These are phyloP conservation scores for Micronycteris hirsuta DNA, from an alignment of 2,113 vertebrate genomes.

Conservation along the genomic window DNA sequence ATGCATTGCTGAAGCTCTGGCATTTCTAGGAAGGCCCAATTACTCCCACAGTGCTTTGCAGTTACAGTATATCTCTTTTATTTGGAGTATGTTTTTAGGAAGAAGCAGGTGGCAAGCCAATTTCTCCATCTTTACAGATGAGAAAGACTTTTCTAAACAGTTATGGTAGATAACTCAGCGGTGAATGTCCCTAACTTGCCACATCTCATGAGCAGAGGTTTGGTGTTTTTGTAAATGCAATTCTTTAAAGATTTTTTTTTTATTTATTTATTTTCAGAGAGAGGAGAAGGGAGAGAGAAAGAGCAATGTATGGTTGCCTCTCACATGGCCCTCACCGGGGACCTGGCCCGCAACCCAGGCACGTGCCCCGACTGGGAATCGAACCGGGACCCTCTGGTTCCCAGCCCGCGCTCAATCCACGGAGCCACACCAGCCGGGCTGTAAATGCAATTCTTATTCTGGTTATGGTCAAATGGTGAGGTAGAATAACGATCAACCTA, in stretches of 20 bases:
- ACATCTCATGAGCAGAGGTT: background rate
- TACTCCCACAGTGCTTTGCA: background rate
- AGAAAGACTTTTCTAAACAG: background rate
- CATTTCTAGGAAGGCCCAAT: background rate
- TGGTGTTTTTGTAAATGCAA: background rate
- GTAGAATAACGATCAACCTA: background rate
- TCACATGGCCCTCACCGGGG: no score
- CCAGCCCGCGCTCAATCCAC: no score
- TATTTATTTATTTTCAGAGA: no score
- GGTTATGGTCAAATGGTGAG: background rate
- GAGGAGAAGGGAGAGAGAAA: no score
- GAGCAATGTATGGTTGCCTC: no score
- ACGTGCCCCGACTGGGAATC: no score
- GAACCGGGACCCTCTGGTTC: no score
- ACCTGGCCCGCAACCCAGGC: no score
- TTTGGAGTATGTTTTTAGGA: background rate
- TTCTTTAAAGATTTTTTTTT: no score
- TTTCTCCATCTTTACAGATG: conserved; percentile 30
- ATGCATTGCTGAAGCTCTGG: background rate
- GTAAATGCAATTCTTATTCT: background rate
- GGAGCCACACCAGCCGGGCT: no score
- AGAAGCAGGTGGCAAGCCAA: background rate
- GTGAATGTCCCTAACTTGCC: background rate
- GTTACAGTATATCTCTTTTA: background rate
- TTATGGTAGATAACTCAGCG: background rate